Percentiles rank a stretch among this genome's conserved stretches.
Evolutionary conservation across 2,888 invertebrate genomes (phyloP).

Genomic region (Cataglyphis altisquamis): DNA sequence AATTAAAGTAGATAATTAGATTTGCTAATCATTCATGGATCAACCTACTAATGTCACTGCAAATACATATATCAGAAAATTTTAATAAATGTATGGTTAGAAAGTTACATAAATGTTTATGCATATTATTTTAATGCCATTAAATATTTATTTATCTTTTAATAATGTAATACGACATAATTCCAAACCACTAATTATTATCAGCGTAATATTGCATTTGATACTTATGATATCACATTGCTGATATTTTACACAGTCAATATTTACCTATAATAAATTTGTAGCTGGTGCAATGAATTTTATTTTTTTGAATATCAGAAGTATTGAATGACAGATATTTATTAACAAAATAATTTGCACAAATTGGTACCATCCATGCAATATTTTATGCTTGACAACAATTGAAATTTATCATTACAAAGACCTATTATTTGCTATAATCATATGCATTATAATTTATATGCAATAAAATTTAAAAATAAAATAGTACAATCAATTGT

Average conservation of each 20-base stretch:
- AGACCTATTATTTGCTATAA: neutral
- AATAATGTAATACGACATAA: neutral
- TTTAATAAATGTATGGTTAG: neutral
- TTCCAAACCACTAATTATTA: conserved; percentile 8
- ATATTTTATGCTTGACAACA: neutral
- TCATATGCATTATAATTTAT: neutral
- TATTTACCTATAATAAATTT: neutral
- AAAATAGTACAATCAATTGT: neutral
- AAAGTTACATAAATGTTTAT: neutral
- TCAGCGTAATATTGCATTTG: neutral
- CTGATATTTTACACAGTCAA: neutral
- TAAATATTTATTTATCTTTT: conserved; percentile 12
- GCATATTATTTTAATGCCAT: neutral
- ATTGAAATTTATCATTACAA: neutral
- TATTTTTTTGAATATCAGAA: neutral
- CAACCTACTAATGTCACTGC: neutral
- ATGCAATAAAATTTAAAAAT: neutral
- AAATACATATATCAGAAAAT: neutral
- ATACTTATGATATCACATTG: neutral
- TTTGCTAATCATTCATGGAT: neutral
- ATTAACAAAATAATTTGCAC: neutral
- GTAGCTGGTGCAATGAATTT: neutral
- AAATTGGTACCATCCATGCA: neutral
- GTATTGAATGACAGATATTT: neutral
- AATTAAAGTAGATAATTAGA: conserved; percentile 16